Evolutionary conservation across 2,113 vertebrate species (phyloP).

Genomic region (Terrapene triunguis): DNA sequence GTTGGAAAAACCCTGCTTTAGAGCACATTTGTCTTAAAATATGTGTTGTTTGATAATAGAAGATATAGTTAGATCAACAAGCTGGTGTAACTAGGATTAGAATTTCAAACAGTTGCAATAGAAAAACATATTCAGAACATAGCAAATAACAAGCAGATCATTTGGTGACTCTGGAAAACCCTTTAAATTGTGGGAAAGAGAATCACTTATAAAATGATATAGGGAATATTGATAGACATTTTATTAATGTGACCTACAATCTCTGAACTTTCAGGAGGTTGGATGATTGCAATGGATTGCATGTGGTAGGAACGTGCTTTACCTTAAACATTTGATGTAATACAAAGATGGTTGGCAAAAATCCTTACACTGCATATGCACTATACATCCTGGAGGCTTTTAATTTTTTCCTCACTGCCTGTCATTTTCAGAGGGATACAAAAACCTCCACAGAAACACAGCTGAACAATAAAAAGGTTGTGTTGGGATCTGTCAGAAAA

Average conservation of each 20-base stretch:
- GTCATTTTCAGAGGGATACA: neutral
- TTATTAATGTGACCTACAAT: neutral
- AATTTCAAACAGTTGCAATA: neutral
- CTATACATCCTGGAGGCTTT: neutral
- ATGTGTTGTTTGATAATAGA: too few species aligned
- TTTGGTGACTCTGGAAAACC: neutral
- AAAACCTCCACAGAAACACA: neutral
- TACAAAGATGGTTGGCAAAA: neutral
- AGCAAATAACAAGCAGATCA: neutral
- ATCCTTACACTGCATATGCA: neutral
- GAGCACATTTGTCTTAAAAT: too few species aligned
- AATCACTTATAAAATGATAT: neutral
- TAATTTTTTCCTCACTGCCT: neutral
- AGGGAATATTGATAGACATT: neutral
- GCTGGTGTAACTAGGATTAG: neutral
- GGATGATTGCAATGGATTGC: neutral
- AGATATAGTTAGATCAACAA: too few species aligned
- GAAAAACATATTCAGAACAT: neutral
- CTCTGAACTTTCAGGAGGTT: neutral
- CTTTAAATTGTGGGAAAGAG: neutral
- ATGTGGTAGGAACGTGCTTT: neutral
- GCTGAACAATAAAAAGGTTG: neutral
- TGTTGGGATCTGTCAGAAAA: neutral
- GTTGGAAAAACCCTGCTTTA: too few species aligned
- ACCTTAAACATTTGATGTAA: accelerated